phyloP scores from a whole-genome alignment of 2,888 invertebrate genomes.

The Nysson spinosus region DNA sequence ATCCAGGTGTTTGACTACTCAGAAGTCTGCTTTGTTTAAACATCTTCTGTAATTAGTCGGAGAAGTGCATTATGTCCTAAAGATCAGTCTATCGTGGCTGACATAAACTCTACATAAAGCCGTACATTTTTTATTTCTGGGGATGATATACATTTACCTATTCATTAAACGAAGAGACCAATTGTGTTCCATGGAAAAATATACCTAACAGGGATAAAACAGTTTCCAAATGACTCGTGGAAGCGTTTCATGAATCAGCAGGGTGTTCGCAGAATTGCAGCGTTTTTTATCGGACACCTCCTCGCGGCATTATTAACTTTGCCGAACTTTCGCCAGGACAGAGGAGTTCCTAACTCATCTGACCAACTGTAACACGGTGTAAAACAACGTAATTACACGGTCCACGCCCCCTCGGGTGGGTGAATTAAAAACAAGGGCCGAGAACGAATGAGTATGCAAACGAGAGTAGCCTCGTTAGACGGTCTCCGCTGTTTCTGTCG shows the following conservation, averaged over 20 bases:
- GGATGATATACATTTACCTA: no score
- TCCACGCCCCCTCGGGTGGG: constrained; percentile 15
- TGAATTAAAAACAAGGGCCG: constrained; percentile 42
- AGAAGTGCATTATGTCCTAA: no score
- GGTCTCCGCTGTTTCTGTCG: background rate
- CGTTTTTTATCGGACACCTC: constrained; percentile 12
- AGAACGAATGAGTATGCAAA: constrained; percentile 51
- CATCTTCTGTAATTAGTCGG: no score
- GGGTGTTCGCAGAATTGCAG: constrained; percentile 11
- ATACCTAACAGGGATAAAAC: no score
- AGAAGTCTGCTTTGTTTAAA: no score
- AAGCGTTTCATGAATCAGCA: background rate
- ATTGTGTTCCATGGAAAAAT: no score
- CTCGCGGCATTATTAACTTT: constrained; percentile 33
- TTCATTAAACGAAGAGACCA: no score
- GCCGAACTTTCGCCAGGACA: constrained; percentile 21
- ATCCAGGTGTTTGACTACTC: no score
- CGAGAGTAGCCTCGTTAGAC: constrained; percentile 37
- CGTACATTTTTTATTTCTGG: no score
- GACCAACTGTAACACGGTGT: constrained; percentile 36
- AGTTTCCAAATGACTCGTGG: constrained; percentile 24
- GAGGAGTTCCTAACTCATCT: constrained; percentile 21
- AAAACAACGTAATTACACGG: constrained; percentile 46
- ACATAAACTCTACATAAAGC: no score
- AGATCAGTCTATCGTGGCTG: no score